Conservation (phyloP, 2,797 vertebrate genomes). For the Atherinosoma microstoma region DNA sequence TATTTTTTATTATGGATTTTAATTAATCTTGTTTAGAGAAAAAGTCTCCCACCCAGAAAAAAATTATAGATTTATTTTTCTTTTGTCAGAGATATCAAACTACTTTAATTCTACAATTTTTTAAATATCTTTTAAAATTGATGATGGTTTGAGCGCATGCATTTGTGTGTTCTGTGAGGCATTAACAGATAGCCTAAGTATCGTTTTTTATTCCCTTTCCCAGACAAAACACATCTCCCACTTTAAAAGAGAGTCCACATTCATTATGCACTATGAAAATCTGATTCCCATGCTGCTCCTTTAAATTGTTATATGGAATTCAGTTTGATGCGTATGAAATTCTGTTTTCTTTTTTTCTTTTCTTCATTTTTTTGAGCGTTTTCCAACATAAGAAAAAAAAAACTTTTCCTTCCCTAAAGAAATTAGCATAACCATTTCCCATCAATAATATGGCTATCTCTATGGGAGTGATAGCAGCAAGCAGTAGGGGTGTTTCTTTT, state of each 20-base stretch:
- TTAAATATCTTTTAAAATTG: not conserved
- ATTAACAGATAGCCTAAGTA: conserved; percentile 71
- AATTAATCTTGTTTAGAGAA: not conserved
- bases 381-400: conserved; percentile 84
- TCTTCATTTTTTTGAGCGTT: conserved; percentile 88
- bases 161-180: conserved; percentile 32
- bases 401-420: conserved; percentile 80
- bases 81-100: not conserved
- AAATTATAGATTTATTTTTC: not conserved
- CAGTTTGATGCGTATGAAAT: conserved; percentile 91
- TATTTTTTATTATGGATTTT: conserved; percentile 10
- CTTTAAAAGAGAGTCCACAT: conserved; percentile 75
- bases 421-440: conserved; percentile 94
- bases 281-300: conserved; percentile 86
- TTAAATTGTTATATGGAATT: conserved; percentile 89
- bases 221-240: conserved; percentile 75
- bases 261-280: conserved; percentile 86
- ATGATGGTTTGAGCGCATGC: not conserved
- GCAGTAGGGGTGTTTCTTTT: conserved; percentile 95
- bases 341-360: conserved; percentile 65
- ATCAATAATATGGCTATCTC: conserved; percentile 96
- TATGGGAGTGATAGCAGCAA: conserved; percentile 94
- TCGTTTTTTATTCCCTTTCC: conserved; percentile 68
- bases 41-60: not conserved
- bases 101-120: not conserved